Evolutionary conservation across 2,888 invertebrate genomes (phyloP).

Genomic region (Aspidapion aeneum): DNA sequence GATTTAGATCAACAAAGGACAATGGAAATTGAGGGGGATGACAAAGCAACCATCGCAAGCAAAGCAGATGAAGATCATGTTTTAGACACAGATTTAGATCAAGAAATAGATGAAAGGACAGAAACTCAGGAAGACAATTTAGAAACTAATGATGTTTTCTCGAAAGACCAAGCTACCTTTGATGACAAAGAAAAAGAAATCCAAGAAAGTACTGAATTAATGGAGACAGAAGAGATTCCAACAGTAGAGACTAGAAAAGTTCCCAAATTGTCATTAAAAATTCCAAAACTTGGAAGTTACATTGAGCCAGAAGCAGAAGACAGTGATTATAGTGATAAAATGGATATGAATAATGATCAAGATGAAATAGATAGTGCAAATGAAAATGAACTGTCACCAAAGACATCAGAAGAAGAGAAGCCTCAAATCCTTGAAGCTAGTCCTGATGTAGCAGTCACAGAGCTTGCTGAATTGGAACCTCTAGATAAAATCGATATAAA

Average conservation of each 20-base stretch:
- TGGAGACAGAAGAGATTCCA: constrained; percentile 3
- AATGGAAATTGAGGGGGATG: background rate
- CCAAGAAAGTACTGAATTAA: background rate
- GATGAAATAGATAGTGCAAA: constrained; percentile 41
- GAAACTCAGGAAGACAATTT: constrained; percentile 2
- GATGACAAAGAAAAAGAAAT: constrained; percentile 3
- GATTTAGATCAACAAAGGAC: background rate
- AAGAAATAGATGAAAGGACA: constrained; percentile 17
- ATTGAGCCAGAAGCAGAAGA: constrained; percentile 41
- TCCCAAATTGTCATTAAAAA: constrained; percentile 66
- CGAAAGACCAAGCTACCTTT: background rate
- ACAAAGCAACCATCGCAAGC: background rate
- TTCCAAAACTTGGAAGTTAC: constrained; percentile 41
- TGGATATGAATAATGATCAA: constrained; percentile 55
- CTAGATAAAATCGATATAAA: constrained; percentile 72
- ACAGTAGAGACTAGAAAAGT: constrained; percentile 48
- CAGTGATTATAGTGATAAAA: constrained; percentile 60
- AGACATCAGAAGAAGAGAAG: constrained; percentile 30
- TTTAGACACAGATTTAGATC: background rate
- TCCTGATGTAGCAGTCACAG: constrained; percentile 63
- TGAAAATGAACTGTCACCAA: constrained; percentile 38
- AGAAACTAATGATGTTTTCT: constrained; percentile 1
- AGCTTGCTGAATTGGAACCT: constrained; percentile 66
- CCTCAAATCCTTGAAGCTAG: constrained; percentile 50
- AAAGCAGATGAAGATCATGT: background rate